Conservation (phyloP, 1,140 invertebrate species). For the Hypsibius dujardini region DNA sequence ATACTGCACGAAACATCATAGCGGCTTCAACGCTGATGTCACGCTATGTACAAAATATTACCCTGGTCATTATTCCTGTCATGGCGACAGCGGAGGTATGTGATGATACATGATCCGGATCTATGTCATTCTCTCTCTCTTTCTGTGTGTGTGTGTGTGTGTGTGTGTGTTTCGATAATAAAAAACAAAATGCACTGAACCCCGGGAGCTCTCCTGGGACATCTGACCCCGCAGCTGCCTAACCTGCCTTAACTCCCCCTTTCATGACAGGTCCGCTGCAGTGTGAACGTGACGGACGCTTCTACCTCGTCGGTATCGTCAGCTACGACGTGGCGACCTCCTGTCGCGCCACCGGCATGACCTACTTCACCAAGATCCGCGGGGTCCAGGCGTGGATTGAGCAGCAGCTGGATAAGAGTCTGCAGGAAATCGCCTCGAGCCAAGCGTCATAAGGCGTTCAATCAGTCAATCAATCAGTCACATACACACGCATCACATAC, state of each 20-base stretch:
- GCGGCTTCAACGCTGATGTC: conserved; percentile 4
- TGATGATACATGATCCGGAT: not conserved
- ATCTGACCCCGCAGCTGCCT: too few species aligned
- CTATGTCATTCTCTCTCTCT: not conserved
- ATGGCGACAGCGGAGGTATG: conserved; percentile 11
- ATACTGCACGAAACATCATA: conserved; percentile 3
- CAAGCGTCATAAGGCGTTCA: too few species aligned
- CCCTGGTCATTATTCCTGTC: conserved; percentile 14
- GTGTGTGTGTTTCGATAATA: not conserved
- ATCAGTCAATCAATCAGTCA: too few species aligned
- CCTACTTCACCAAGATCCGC: conserved; percentile 13
- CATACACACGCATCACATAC: too few species aligned
- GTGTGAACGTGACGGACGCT: conserved; percentile 13
- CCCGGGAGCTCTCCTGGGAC: too few species aligned
- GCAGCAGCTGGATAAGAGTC: not conserved
- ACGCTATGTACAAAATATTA: conserved; percentile 12
- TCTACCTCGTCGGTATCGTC: conserved; percentile 12
- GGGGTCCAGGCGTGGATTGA: not conserved
- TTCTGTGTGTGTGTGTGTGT: not conserved
- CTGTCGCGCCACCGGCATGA: conserved; percentile 12
- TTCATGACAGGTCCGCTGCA: not conserved
- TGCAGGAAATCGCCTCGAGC: not conserved
- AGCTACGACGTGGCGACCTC: conserved; percentile 14
- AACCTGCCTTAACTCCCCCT: too few species aligned
- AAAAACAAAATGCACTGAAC: too few species aligned